phyloP scores from a whole-genome alignment of 2,888 invertebrate genomes.

The Nemoura dubitans region DNA sequence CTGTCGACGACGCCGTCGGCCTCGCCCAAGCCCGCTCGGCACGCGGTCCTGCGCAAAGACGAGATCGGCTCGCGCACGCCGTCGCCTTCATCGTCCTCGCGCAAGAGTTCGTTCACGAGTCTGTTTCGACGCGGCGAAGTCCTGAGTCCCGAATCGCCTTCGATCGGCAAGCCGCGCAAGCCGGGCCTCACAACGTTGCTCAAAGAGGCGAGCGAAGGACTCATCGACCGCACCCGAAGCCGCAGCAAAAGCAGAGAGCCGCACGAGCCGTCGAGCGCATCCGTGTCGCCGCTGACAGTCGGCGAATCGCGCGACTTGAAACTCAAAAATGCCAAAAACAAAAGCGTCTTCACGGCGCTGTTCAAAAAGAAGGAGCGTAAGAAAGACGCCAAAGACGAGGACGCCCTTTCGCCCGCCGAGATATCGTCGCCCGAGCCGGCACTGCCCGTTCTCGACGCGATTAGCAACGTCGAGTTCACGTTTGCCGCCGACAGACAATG shows the following conservation, averaged over 20 bases:
- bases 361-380: conserved; percentile 54
- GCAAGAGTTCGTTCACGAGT: conserved; percentile 84
- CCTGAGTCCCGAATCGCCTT: conserved; percentile 71
- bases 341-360: conserved; percentile 59
- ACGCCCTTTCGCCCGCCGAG: conserved; percentile 44
- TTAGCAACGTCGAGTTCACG: conserved; percentile 62
- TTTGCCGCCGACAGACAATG: conserved; percentile 58
- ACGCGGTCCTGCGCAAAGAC: conserved; percentile 53
- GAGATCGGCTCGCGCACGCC: conserved; percentile 65
- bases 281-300: conserved; percentile 35
- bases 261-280: conserved; percentile 54
- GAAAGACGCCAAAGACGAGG: conserved; percentile 50
- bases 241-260: conserved; percentile 75
- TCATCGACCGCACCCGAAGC: conserved; percentile 62
- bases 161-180: conserved; percentile 58
- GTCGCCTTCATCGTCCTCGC: conserved; percentile 75
- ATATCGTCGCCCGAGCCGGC: conserved; percentile 42
- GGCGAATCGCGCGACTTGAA: conserved; percentile 48
- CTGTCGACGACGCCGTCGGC: conserved; percentile 46
- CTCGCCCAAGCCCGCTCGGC: conserved; percentile 50
- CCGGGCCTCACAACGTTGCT: conserved; percentile 57
- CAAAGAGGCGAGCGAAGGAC: conserved; percentile 58
- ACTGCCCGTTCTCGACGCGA: conserved; percentile 59
- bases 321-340: conserved; percentile 57
- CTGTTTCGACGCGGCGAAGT: conserved; percentile 77